Base-by-base conservation (phyloP, 2,888 invertebrate genomes). In the Arrhopalites spinosus region DNA sequence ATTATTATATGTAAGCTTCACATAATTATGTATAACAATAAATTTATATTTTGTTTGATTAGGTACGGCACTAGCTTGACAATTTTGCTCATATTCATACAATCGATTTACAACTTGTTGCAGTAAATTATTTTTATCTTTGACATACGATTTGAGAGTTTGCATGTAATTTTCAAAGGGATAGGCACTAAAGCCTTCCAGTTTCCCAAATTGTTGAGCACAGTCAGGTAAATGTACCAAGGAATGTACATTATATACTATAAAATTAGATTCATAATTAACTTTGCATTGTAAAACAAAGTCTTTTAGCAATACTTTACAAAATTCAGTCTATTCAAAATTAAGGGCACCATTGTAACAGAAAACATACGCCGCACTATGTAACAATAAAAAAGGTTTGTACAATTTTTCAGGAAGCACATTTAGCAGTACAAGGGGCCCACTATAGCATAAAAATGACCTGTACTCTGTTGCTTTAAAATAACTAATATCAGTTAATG, bases 221-320 rank as follows among this genome's bases (percentile, higher is more conserved):
- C 66, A 53, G 2, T 64, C 53, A 3, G 47, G 11, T 2, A 73
- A 2, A 50, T 73, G 73, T 47, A 66, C 17, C 3, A 73, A 29
- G 1, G 66, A 66, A 50, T 73, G 73, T 23, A 73, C 66, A 66
- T 73, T 73, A 23, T 73, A 66, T 8, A 53, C 53, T 2, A 66
- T 3, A 13, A 64, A 64, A 3, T 43, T 17, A 15, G 7, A 8
- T 2, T 53, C n/a, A n/a, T 73, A 73, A 8, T 50, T 20, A 2
- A 3, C 1, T 25, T 1, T 27, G 5, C 25, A 23, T 27, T 66
- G 17, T 1, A n/a, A 15, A 29, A 73, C 53, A 50, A 73, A 73
- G 27, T 47, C 23, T 64, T 15, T 5, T 5, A 73, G 17, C 15
- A 73, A 50, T 29, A 0, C 20, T n/a, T 53, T 25, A 20, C 66